Conservation (phyloP, 2,888 invertebrate species). For the Mactromeris polynyma region DNA sequence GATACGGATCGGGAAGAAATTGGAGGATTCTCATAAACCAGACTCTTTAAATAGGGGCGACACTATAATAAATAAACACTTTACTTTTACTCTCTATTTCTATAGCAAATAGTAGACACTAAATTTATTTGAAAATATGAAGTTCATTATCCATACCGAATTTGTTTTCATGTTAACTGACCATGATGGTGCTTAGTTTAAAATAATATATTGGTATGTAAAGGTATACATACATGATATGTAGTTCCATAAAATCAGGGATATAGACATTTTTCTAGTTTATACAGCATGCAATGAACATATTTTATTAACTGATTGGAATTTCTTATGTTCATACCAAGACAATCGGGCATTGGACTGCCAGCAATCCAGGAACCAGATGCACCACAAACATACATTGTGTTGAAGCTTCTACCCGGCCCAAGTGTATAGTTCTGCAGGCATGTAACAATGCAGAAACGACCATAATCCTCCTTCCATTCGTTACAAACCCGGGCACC, state of each 20-base stretch:
- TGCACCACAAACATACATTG: slow-evolving; percentile 67
- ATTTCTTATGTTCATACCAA: slow-evolving; percentile 13
- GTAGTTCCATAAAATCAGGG: background rate
- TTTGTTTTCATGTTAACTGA: too few species aligned
- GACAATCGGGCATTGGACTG: slow-evolving; percentile 43
- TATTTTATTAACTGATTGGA: background rate
- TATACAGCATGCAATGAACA: background rate
- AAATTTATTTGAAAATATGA: too few species aligned
- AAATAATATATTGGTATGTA: too few species aligned
- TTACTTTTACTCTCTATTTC: too few species aligned
- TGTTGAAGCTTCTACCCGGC: slow-evolving; percentile 29
- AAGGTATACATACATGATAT: background rate
- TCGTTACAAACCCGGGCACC: slow-evolving; percentile 67
- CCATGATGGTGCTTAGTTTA: too few species aligned
- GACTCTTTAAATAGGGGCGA: background rate
- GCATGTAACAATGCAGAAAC: slow-evolving; percentile 64
- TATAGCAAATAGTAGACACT: too few species aligned
- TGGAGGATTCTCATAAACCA: too few species aligned
- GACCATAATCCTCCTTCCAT: slow-evolving; percentile 67
- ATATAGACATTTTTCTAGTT: too few species aligned
- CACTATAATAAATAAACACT: background rate
- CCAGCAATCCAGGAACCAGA: slow-evolving; percentile 60
- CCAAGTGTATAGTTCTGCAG: slow-evolving; percentile 39
- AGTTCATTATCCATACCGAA: too few species aligned
- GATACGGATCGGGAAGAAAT: too few species aligned